Percentiles rank a stretch among this genome's conserved stretches.
These are phyloP conservation scores for Endomychus coccineus DNA, from an alignment of 2,888 invertebrate species.

Conservation along the genomic window DNA sequence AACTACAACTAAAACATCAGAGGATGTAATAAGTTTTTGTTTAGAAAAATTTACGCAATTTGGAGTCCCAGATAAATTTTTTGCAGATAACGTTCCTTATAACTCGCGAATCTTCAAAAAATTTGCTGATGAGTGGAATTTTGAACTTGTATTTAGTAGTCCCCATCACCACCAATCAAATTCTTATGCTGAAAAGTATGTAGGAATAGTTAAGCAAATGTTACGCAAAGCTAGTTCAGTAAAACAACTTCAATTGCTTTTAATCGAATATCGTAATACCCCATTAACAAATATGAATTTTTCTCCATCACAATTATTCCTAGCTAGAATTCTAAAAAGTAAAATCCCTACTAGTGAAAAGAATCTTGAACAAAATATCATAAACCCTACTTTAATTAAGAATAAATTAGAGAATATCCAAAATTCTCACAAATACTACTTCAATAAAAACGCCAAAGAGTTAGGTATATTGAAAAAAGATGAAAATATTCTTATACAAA, in stretches of 20 bases:
- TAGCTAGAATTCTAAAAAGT: not conserved
- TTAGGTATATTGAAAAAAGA: not conserved
- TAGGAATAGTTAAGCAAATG: not conserved
- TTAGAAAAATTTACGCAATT: slow-evolving; percentile 7
- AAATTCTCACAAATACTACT: slow-evolving; percentile 5
- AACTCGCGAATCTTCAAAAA: slow-evolving; percentile 1
- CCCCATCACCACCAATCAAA: slow-evolving; percentile 8
- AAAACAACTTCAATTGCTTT: slow-evolving; percentile 1
- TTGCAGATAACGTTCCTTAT: slow-evolving; percentile 6
- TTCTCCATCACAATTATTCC: slow-evolving; percentile 4
- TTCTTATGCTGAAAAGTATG: slow-evolving; percentile 3
- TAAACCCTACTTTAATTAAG: not conserved
- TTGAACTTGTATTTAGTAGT: slow-evolving; percentile 5
- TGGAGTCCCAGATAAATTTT: slow-evolving; percentile 4
- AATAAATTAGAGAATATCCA: slow-evolving; percentile 1
- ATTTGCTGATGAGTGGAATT: slow-evolving; percentile 3
- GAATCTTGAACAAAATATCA: not conserved
- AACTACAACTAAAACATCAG: slow-evolving; percentile 1
- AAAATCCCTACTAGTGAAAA: slow-evolving; percentile 2
- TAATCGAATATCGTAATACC: slow-evolving; percentile 7
- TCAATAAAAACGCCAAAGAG: slow-evolving; percentile 3
- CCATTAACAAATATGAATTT: not conserved
- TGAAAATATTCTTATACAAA: slow-evolving; percentile 5
- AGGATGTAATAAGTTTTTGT: slow-evolving; percentile 5
- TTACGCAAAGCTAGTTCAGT: slow-evolving; percentile 3